These are phyloP conservation scores for Orchesella cincta DNA, from an alignment of 1,140 invertebrate species.

Conservation along the genomic window DNA sequence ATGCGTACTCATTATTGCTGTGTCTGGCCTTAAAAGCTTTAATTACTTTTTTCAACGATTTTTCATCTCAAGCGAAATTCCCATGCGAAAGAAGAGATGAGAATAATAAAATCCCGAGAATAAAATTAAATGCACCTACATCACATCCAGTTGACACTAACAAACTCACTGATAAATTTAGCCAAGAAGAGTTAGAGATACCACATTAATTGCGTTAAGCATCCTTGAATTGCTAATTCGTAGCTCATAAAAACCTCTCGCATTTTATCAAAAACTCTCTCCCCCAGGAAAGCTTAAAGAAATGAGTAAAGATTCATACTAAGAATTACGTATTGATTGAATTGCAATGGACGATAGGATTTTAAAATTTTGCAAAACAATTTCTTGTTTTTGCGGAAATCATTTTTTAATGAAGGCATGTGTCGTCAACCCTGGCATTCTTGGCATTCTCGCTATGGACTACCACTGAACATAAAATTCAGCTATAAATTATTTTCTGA, in stretches of 20 bases:
- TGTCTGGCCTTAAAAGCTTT: neutral
- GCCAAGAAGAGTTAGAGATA: no score
- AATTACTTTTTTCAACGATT: no score
- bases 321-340: neutral
- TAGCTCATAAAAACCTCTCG: no score
- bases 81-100: neutral
- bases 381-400: neutral
- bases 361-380: neutral
- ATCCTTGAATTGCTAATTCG: no score
- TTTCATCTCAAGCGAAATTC: neutral
- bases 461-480: no score
- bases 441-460: no score
- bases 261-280: no score
- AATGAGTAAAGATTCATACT: no score
- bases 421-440: neutral
- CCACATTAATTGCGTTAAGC: no score
- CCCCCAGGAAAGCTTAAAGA: no score
- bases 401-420: neutral
- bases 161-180: no score
- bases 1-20: neutral
- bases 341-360: neutral
- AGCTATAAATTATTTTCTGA: neutral
- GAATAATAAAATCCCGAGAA: neutral
- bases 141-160: no score
- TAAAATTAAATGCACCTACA: neutral